Conservation (phyloP, 2,797 vertebrate species). For the Alosa sapidissima region DNA sequence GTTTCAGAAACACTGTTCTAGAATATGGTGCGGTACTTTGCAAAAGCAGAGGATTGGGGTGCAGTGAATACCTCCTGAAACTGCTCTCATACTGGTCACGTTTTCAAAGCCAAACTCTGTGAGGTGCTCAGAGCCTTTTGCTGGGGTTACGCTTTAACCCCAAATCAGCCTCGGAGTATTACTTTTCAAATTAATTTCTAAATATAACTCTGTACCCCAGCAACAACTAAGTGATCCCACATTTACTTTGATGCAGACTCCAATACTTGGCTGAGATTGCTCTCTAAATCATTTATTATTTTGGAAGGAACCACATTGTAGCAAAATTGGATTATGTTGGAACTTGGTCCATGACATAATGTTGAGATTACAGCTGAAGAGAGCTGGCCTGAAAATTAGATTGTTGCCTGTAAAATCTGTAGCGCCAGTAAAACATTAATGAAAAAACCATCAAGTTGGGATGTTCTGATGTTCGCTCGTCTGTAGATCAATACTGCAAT, state of each 20-base stretch:
- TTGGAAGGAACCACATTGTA: not conserved
- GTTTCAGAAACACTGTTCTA: no score
- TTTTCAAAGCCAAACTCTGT: not conserved
- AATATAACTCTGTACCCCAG: not conserved
- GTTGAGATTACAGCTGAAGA: not conserved
- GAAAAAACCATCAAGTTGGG: not conserved
- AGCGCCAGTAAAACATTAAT: not conserved
- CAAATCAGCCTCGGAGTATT: not conserved
- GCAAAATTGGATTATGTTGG: not conserved
- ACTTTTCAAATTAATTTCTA: constrained; percentile 22
- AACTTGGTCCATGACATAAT: not conserved
- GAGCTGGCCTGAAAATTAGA: not conserved
- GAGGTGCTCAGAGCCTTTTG: not conserved
- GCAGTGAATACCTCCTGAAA: not conserved
- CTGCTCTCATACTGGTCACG: not conserved
- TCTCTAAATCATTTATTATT: not conserved
- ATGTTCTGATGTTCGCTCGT: not conserved
- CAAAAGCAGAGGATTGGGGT: no score
- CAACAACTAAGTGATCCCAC: not conserved
- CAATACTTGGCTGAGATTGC: not conserved
- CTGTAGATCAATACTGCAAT: not conserved
- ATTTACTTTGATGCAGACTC: not conserved
- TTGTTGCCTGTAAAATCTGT: not conserved
- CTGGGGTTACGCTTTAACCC: not conserved
- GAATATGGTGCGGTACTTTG: no score